Evolutionary conservation across 2,113 vertebrate genomes (phyloP).

Genomic region (Dasyprocta punctata): DNA sequence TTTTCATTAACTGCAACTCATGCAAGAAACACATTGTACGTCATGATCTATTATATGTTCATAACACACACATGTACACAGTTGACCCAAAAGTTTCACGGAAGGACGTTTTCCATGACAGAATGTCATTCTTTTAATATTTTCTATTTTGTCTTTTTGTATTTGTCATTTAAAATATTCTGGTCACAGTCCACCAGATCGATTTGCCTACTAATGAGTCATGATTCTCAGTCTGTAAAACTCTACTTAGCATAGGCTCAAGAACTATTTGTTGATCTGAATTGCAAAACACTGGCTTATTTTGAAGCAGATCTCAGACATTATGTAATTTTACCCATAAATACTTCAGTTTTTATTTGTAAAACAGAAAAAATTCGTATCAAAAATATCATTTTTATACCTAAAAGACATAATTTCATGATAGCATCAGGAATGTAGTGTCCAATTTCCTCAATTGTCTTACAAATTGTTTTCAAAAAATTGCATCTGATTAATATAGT

Average conservation of each 20-base stretch:
- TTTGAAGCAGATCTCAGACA: conserved; percentile 47
- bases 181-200: neutral
- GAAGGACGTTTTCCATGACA: neutral
- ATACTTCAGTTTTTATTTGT: conserved; percentile 26
- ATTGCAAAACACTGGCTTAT: conserved; percentile 11
- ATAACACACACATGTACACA: neutral
- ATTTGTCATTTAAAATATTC: neutral
- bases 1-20: neutral
- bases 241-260: neutral
- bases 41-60: neutral
- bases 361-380: conserved; percentile 13
- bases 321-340: conserved; percentile 26
- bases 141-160: neutral
- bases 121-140: neutral
- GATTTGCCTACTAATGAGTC: conserved; percentile 32
- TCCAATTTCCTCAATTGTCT: conserved; percentile 30
- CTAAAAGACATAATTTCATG: conserved; percentile 30
- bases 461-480: neutral
- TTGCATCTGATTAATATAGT: neutral
- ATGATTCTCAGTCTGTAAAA: conserved; percentile 18
- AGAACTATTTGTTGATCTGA: conserved; percentile 39
- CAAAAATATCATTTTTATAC: neutral
- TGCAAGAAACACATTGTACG: neutral
- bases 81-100: neutral
- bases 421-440: neutral